These are phyloP conservation scores for Scalopus aquaticus DNA, from an alignment of 2,113 vertebrate genomes.

Conservation along the genomic window DNA sequence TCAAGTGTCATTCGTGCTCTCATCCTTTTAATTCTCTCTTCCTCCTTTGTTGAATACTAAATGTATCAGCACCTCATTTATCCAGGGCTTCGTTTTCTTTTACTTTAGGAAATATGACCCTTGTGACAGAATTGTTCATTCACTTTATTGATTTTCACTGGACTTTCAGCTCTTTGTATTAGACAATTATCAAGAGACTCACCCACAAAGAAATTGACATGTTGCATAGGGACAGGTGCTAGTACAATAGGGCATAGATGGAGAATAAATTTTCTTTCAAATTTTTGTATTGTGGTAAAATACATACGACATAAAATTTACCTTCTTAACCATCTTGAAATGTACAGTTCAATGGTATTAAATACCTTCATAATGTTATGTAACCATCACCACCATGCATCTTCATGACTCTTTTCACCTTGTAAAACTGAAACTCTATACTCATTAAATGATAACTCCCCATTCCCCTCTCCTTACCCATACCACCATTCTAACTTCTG, in stretches of 20 bases:
- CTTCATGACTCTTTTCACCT: background rate
- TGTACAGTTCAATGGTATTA: background rate
- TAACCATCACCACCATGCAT: background rate
- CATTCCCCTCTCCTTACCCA: background rate
- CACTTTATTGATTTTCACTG: background rate
- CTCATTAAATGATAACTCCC: background rate
- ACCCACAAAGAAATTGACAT: background rate
- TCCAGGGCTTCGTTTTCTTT: background rate
- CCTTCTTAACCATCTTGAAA: background rate
- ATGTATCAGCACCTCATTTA: background rate
- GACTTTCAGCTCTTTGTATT: background rate
- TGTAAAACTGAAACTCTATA: background rate
- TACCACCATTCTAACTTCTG: background rate
- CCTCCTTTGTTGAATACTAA: background rate
- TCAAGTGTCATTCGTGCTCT: background rate
- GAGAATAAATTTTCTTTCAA: background rate
- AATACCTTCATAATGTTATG: background rate
- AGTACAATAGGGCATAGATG: background rate
- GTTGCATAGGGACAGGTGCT: background rate
- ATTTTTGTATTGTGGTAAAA: slow-evolving; percentile 22
- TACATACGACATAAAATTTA: background rate
- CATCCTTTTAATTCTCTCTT: slow-evolving; percentile 37
- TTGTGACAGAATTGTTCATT: slow-evolving; percentile 3
- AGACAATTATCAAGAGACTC: background rate
- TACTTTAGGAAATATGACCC: background rate